Evolutionary conservation across 2,113 vertebrate genomes (phyloP).

Genomic region (Tiliqua scincoides): DNA sequence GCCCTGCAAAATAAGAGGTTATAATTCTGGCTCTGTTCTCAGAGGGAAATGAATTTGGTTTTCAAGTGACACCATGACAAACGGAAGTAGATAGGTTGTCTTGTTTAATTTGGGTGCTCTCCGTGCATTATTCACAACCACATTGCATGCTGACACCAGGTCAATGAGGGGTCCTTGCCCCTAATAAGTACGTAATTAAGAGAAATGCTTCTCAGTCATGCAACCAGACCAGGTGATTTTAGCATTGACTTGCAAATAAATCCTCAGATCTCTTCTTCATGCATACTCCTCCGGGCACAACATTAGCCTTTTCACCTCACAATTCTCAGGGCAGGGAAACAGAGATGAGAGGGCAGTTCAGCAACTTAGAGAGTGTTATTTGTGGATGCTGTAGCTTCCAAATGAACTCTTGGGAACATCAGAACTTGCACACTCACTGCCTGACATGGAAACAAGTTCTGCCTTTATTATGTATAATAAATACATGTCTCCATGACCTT

Average conservation of each 20-base stretch:
- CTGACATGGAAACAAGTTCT: too few relatives aligned
- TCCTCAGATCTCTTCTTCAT: neutral
- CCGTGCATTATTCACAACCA: accelerated
- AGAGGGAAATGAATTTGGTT: neutral
- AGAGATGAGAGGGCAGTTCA: accelerated
- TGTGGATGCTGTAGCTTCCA: accelerated
- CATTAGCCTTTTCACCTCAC: accelerated
- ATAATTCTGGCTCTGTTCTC: neutral
- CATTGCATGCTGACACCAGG: neutral
- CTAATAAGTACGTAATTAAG: conserved; percentile 18
- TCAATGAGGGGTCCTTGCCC: neutral
- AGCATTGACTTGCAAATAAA: conserved; percentile 3
- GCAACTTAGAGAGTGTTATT: accelerated
- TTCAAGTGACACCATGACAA: neutral
- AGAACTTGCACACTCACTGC: neutral
- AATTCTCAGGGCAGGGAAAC: accelerated
- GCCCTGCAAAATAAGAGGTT: neutral
- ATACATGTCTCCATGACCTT: too few relatives aligned
- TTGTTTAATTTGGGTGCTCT: neutral
- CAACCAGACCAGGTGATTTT: accelerated
- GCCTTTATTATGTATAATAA: too few relatives aligned
- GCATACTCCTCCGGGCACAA: neutral
- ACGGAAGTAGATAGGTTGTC: neutral
- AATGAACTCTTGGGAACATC: neutral
- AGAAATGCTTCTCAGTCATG: neutral